Percentiles rank a stretch among this genome's conserved stretches.
Evolutionary conservation across 2,888 invertebrate species (phyloP).

Genomic region (Ennomos erosarius): DNA sequence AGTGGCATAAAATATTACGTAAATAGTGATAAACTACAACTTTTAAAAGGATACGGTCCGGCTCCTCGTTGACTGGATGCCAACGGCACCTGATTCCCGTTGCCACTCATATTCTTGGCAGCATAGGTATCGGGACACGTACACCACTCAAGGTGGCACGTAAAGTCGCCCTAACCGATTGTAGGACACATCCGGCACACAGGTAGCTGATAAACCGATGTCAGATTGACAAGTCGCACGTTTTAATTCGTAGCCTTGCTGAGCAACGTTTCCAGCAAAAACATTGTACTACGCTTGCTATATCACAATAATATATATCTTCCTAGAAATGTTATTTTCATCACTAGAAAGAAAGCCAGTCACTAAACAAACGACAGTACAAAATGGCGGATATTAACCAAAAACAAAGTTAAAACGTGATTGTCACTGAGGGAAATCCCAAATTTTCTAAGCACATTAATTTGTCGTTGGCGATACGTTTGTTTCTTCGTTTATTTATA

Average conservation of each 20-base stretch:
- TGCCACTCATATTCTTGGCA: slow-evolving; percentile 87
- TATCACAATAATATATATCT: slow-evolving; percentile 69
- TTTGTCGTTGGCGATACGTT: slow-evolving; percentile 39
- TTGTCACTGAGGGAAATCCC: slow-evolving; percentile 68
- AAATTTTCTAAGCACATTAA: slow-evolving; percentile 43
- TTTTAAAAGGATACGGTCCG: slow-evolving; percentile 86
- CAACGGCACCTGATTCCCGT: slow-evolving; percentile 87
- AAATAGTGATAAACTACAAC: slow-evolving; percentile 64
- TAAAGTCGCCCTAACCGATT: slow-evolving; percentile 82
- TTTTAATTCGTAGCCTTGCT: slow-evolving; percentile 71
- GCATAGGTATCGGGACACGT: slow-evolving; percentile 86
- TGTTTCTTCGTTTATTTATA: slow-evolving; percentile 61
- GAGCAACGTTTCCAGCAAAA: slow-evolving; percentile 77
- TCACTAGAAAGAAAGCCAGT: slow-evolving; percentile 80
- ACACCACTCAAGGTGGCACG: slow-evolving; percentile 87
- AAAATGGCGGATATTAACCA: slow-evolving; percentile 85
- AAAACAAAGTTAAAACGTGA: slow-evolving; percentile 76
- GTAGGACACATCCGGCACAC: slow-evolving; percentile 85
- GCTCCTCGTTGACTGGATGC: slow-evolving; percentile 85
- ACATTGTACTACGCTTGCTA: slow-evolving; percentile 78
- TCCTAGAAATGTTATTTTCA: slow-evolving; percentile 70
- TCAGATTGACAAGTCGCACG: slow-evolving; percentile 79
- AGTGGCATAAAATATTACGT: slow-evolving; percentile 78
- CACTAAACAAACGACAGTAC: slow-evolving; percentile 85
- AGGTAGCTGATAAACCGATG: slow-evolving; percentile 70